Evolutionary conservation across 2,113 vertebrate genomes (phyloP).

Genomic region (Salminus brasiliensis): DNA sequence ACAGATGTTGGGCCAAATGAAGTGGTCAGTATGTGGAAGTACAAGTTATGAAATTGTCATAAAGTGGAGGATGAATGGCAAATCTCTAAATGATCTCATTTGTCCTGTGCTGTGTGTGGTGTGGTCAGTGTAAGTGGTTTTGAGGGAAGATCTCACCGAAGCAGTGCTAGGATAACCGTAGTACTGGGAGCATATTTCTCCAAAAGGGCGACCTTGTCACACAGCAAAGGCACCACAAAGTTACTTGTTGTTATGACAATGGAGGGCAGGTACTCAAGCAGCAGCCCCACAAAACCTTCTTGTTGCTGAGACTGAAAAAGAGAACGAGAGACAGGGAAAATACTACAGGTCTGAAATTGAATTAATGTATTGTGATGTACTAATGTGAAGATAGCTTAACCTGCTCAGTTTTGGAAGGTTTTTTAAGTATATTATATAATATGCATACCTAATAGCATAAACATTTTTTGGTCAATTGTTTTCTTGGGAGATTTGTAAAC

Average conservation of each 20-base stretch:
- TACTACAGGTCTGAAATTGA: background rate
- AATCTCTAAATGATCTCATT: background rate
- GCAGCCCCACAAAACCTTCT: constrained; percentile 67
- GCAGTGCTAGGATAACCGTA: constrained; percentile 78
- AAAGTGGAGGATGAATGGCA: background rate
- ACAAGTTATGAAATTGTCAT: no score
- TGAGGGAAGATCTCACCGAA: constrained; percentile 65
- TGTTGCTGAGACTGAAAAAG: constrained; percentile 16
- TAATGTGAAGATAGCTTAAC: no score
- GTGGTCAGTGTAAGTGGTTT: background rate
- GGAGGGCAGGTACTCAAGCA: constrained; percentile 83
- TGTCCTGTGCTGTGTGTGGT: background rate
- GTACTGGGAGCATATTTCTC: constrained; percentile 79
- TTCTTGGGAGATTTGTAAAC: no score
- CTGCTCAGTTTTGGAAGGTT: no score
- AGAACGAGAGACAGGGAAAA: background rate
- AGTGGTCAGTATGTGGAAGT: background rate
- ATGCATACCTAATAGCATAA: no score
- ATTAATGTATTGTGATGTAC: no score
- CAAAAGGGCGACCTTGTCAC: constrained; percentile 74
- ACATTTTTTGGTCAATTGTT: no score
- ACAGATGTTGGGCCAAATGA: background rate
- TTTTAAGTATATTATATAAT: no score
- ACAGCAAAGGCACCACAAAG: constrained; percentile 81
- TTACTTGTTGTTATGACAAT: constrained; percentile 84